Base-by-base conservation (phyloP, 2,113 vertebrate genomes). In the Puntigrus tetrazona region DNA sequence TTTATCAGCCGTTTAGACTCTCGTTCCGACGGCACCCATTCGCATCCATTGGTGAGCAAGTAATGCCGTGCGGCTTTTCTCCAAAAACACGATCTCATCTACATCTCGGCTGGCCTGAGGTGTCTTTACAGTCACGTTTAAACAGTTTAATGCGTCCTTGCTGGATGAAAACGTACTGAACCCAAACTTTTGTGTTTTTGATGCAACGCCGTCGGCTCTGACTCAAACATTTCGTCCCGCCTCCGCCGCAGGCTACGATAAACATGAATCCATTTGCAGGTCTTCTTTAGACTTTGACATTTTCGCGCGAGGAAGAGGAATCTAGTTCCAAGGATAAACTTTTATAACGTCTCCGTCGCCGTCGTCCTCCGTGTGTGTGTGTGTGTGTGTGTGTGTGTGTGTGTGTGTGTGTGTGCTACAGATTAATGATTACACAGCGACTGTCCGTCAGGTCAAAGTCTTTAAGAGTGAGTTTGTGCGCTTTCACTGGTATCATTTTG, bases 401-500 rank as follows among this genome's bases (percentile, higher is more conserved):
- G n/a, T n/a, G n/a, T n/a, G n/a, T n/a, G n/a, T n/a, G n/a, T n/a
- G 73, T 18, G 16, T 18, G 11, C 34, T 29, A 57, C 9, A 41
- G 77, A 78, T 87, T 34, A 87, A 85, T 87, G 27, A 87, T 85
- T 78, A 84, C 57, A 78, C 78, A 70, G 38, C 25, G 63, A 59
- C 18, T 78, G n/a, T 65, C 27, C 31, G 29, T 63, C 27, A 34
- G 11, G 74, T 87, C 79, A 67, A 85, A 85, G 86, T 80, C 20
- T 75, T 59, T 79, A 16, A 38, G 25, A 38, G 38, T 22, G 18
- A 10, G 34, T 41, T 14, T 27, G 43, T 25, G 29, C 25, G 14
- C 25, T 7, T 74, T 47, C 31, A n/a, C 8, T 22, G 50, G 6
- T 22, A 70, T 29, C n/a, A 18, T 52, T 20, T 47, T 50, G 74